Evolutionary conservation across 2,797 vertebrate species (phyloP).

Genomic region (Orestias chungarensis): DNA sequence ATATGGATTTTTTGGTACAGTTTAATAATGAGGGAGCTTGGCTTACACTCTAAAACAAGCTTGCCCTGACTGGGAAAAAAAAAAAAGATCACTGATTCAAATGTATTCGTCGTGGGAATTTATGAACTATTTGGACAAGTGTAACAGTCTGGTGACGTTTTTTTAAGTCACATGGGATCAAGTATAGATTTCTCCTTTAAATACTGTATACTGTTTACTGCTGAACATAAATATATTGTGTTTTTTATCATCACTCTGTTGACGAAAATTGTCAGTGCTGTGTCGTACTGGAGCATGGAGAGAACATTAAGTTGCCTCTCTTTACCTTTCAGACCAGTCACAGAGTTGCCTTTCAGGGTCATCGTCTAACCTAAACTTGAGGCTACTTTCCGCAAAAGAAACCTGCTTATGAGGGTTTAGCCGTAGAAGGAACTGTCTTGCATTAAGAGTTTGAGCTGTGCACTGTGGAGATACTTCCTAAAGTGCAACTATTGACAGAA

Average conservation of each 20-base stretch:
- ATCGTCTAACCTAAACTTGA: not conserved
- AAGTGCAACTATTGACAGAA: constrained; percentile 21
- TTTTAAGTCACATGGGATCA: not conserved
- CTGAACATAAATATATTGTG: not conserved
- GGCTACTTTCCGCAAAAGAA: not conserved
- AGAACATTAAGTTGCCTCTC: not conserved
- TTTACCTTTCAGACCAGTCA: not conserved
- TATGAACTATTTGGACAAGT: not conserved
- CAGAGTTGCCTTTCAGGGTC: not conserved
- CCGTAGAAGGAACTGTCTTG: not conserved
- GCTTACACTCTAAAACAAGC: no score
- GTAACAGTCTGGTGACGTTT: not conserved
- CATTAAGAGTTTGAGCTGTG: not conserved
- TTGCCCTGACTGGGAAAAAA: not conserved
- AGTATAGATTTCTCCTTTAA: not conserved
- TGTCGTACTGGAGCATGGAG: constrained; percentile 1
- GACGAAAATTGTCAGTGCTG: not conserved
- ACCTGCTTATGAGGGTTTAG: not conserved
- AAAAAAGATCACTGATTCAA: not conserved
- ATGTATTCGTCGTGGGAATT: not conserved
- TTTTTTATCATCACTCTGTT: not conserved
- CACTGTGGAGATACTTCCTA: not conserved
- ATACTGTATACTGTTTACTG: not conserved
- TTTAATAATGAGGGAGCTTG: no score
- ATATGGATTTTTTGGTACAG: no score